Evolutionary conservation across 1,140 invertebrate species (phyloP), one percentile per base, ranked within the genome.

Genomic region (Heliconius himera): DNA sequence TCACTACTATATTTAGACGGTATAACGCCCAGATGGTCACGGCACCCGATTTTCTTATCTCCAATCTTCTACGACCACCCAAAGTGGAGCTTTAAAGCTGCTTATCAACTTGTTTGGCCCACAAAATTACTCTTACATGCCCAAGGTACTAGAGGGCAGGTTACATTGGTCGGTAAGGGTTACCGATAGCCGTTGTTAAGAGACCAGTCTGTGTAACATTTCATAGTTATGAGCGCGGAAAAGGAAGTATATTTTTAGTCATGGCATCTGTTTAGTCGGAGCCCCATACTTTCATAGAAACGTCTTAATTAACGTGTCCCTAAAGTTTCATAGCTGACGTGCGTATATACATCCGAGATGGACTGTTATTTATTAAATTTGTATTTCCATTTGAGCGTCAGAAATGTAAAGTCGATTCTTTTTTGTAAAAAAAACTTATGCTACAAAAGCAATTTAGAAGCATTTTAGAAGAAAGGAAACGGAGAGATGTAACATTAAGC

Each of bases 191-290:
- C 87, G 89, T 91, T 93, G 90, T 93, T 88, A 88, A 87, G 87
- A 87, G 87, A 81, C 83, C 88, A 88, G 86, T 81, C 82, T 80
- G 83, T 88, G 87, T 92, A 88, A 84, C 89, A 92, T 93, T 93
- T 92, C 91, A 90, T 94, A 94, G 93, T 91, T 93, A 93, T 93
- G 90, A 89, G 87, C 89, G 88, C 88, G 92, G 91, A 94, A 93
- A 93, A 90, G 91, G 91, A 94, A 93, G 93, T 94, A 74, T 94
- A 94, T 94, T 92, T 94, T 91, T 93, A 92, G 88, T 80, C 80
- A 85, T 81, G 90, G 93, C 93, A 94, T 94, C 93, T 94, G 93
- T 88, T 84, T 83, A 80, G 80, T 84, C 80, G 82, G 83, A 89
- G 80, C 86, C 83, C 85, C 86, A 83, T 81, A 86, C 85, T 82